Conservation (phyloP, 1,140 invertebrate species). For the Ptiloglossa arizonensis region DNA sequence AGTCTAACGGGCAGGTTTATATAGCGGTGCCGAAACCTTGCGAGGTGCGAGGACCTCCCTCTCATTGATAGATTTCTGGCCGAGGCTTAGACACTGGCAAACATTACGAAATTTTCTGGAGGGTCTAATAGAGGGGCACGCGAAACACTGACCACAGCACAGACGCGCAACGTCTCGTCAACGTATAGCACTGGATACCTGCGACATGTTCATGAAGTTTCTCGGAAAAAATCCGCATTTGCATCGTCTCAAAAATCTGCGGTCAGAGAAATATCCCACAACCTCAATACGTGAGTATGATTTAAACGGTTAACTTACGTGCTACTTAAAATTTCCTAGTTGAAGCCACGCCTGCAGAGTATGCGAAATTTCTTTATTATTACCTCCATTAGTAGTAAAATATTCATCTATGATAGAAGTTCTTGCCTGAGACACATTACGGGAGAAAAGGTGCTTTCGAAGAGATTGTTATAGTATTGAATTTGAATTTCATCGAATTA, state of each 20-base stretch:
- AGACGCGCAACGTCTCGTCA: conserved; percentile 24
- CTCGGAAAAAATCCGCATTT: background rate
- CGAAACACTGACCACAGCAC: background rate
- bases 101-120: conserved; percentile 50
- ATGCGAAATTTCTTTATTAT: too few species aligned
- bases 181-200: conserved; percentile 16
- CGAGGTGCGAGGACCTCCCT: conserved; percentile 52
- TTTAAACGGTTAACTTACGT: background rate
- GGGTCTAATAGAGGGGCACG: conserved; percentile 36
- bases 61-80: conserved; percentile 59
- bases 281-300: conserved; percentile 33
- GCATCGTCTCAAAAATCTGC: background rate
- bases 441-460: too few species aligned
- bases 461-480: too few species aligned
- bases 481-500: too few species aligned
- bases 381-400: too few species aligned
- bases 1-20: conserved; percentile 59
- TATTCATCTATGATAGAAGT: too few species aligned
- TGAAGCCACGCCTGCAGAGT: too few species aligned
- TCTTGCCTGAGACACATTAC: too few species aligned
- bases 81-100: conserved; percentile 37
- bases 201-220: conserved; percentile 11
- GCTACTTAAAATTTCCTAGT: too few species aligned
- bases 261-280: conserved; percentile 4
- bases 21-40: conserved; percentile 59